Evolutionary conservation across 2,113 vertebrate species (phyloP), one percentile per base, ranked within the genome.

Genomic region (Strix aluco): DNA sequence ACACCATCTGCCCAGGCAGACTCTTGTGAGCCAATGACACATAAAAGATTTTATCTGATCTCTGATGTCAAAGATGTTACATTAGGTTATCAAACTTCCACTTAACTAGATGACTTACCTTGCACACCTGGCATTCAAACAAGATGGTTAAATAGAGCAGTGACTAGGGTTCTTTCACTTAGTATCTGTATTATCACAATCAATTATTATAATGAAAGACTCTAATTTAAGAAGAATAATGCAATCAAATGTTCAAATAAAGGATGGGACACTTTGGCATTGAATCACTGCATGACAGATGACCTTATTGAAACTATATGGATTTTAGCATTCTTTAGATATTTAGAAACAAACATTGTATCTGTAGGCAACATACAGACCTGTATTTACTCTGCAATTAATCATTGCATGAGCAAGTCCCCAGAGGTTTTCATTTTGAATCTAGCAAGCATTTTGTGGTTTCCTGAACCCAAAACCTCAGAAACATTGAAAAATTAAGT

Each of bases 1-100:
- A 96, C 81, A 94, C 96, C 97, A 97, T 98, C 97, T 98, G 97
- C 97, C 94, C 90, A 97, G 58, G 62, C 77, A 97, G 78, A 89
- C 65, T 96, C 89, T 58, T 89, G 36, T 90, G 89, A 97, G 91
- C 65, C 94, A 95, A 71, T 97, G 97, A 96, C 94, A 97, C 81
- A 88, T 93, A 61, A 92, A 97, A 97, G 72, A 88, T 96, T 97
- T 97, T 94, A 93, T 93, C 88, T 90, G 46, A 91, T 97, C 95
- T 96, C 81, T 96, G 75, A 97, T 97, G 94, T 96, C 97, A 94
- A 97, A 94, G 51, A 85, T 86, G 75, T 96, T 98, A 78, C 54
- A 86, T 94, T 94, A 95, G 91, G 61, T 96, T 97, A 97, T 97
- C 94, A 97, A 90, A 79, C 63, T 96, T 97, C 80, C 66, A 36